A percentile compares a stretch with the other conserved stretches of the same genome.
Evolutionary conservation across 2,888 invertebrate genomes (phyloP).

Genomic region (Augochlorella aurata): DNA sequence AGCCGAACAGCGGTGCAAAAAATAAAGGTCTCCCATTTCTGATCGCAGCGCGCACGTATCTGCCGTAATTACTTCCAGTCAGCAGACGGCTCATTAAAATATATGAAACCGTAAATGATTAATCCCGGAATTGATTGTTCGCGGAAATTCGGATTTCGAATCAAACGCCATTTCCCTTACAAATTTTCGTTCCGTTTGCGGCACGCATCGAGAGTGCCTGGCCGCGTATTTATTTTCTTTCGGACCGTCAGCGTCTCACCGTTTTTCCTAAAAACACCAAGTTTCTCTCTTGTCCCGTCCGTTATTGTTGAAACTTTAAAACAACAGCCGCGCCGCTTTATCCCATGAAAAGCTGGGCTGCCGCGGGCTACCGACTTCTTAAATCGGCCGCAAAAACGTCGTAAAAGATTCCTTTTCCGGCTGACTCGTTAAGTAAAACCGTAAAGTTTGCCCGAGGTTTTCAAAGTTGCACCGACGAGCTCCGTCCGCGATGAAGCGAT

Average conservation of each 20-base stretch:
- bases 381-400: slow-evolving; percentile 17
- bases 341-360: neutral
- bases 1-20: neutral
- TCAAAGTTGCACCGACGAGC: slow-evolving; percentile 9
- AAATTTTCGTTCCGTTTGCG: neutral
- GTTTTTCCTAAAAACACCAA: slow-evolving; percentile 24
- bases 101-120: neutral
- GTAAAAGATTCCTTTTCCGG: slow-evolving; percentile 17
- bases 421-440: neutral
- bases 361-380: neutral
- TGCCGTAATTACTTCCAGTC: neutral
- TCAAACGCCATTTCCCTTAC: neutral
- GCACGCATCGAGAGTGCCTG: neutral
- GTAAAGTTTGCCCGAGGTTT: slow-evolving; percentile 21
- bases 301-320: slow-evolving; percentile 17
- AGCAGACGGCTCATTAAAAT: neutral
- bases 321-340: neutral
- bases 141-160: neutral
- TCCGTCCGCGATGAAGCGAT: slow-evolving; percentile 23
- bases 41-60: neutral
- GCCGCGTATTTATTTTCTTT: slow-evolving; percentile 12
- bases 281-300: neutral
- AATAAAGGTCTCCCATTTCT: neutral
- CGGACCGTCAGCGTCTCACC: neutral
- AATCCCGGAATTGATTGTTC: slow-evolving; percentile 15